Evolutionary conservation across 2,113 vertebrate species (phyloP).

Genomic region (Parotia lawesii): DNA sequence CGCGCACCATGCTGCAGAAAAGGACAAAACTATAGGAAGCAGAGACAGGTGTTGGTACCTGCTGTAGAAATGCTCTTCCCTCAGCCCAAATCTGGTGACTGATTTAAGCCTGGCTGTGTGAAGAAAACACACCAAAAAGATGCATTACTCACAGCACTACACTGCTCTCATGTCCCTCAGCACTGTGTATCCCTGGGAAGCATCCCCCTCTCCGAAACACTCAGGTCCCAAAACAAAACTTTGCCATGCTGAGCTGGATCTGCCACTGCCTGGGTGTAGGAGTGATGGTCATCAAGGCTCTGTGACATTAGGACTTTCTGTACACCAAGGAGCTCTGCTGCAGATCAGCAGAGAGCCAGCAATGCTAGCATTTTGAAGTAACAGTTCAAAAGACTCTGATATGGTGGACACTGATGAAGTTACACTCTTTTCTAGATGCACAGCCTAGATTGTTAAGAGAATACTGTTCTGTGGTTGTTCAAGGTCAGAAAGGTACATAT

Average conservation of each 20-base stretch:
- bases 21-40: background rate
- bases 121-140: background rate
- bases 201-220: background rate
- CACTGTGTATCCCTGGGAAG: background rate
- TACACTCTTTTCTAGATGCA: background rate
- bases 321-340: background rate
- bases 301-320: background rate
- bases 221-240: background rate
- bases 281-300: background rate
- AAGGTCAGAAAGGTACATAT: background rate
- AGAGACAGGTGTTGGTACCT: background rate
- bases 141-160: background rate
- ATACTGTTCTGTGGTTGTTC: background rate
- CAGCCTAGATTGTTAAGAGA: background rate
- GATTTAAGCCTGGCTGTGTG: background rate
- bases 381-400: background rate
- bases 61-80: background rate
- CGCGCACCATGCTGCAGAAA: rapidly evolving
- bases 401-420: background rate
- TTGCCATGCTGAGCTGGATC: background rate
- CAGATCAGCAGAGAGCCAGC: background rate
- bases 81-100: background rate
- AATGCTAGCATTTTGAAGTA: background rate
- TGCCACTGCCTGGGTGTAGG: background rate
- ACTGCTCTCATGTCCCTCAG: background rate